phyloP scores from a whole-genome alignment of 2,888 invertebrate genomes.

The Erpobdella octoculata region DNA sequence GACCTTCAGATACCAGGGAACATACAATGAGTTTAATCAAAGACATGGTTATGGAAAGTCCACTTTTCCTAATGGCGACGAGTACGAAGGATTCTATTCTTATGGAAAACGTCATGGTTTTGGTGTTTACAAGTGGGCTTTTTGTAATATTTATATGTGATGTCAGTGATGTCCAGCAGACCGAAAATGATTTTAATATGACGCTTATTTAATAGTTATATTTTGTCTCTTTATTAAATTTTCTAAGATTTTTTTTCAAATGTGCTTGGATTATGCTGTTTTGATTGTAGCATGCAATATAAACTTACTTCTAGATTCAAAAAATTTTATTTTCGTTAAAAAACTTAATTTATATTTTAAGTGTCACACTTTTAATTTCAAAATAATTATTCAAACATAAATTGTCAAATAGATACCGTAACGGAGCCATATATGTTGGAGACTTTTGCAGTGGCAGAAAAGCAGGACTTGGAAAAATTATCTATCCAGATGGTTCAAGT shows the following conservation, averaged over 20 bases:
- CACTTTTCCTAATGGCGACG: constrained; percentile 24
- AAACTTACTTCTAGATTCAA: no score
- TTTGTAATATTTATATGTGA: no score
- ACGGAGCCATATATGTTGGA: constrained; percentile 16
- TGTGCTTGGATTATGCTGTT: no score
- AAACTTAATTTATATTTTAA: background rate
- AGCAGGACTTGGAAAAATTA: constrained; percentile 19
- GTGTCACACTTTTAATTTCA: background rate
- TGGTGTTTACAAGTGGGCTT: constrained; percentile 18
- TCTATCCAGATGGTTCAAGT: constrained; percentile 25
- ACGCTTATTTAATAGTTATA: no score
- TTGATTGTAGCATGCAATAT: no score
- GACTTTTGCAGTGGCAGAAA: constrained; percentile 27
- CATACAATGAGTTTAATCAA: constrained; percentile 23
- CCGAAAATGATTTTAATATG: no score
- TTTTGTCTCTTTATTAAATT: no score
- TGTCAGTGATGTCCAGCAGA: no score
- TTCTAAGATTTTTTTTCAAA: no score
- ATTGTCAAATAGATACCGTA: constrained; percentile 4
- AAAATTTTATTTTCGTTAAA: background rate
- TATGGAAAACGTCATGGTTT: constrained; percentile 26
- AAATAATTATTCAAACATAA: background rate
- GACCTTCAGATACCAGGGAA: constrained; percentile 16
- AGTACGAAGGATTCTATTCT: constrained; percentile 23
- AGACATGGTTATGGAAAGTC: constrained; percentile 23